phyloP scores from a whole-genome alignment of 2,113 vertebrate genomes.

The Urocolius indicus region DNA sequence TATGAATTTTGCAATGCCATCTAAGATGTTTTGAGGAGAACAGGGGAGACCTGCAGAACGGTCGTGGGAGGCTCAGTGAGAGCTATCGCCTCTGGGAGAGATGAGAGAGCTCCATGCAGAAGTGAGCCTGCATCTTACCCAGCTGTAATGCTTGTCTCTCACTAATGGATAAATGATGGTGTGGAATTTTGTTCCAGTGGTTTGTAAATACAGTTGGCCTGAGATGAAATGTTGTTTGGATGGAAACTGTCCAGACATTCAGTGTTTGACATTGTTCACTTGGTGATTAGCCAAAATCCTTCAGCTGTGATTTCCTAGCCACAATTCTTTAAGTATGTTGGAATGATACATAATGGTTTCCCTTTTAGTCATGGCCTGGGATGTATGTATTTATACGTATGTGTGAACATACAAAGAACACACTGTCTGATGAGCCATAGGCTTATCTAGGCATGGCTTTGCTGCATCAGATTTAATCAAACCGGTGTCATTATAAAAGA shows the following conservation, averaged over 20 bases:
- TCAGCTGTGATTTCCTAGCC: conserved; percentile 71
- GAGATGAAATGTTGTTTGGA: conserved; percentile 66
- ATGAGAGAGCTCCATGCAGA: neutral
- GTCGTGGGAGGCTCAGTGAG: neutral
- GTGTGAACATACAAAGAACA: neutral
- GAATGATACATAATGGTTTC: conserved; percentile 18
- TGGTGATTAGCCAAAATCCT: conserved; percentile 70
- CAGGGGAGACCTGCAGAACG: neutral
- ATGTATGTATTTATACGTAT: neutral
- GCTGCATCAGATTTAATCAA: conserved; percentile 32
- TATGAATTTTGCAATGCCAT: neutral
- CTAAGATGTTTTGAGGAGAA: neutral
- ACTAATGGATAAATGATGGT: conserved; percentile 41
- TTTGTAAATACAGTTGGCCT: conserved; percentile 64
- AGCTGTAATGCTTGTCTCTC: neutral
- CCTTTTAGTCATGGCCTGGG: neutral
- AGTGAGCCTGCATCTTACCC: neutral
- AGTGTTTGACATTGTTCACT: conserved; percentile 78
- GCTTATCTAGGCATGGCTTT: neutral
- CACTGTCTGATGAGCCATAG: neutral
- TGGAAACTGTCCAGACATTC: conserved; percentile 72
- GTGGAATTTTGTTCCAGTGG: conserved; percentile 41
- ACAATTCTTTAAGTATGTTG: conserved; percentile 38
- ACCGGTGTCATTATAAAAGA: conserved; percentile 4
- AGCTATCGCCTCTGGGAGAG: neutral